These are phyloP conservation scores for Struthio camelus DNA, from an alignment of 2,113 vertebrate genomes.

Conservation along the genomic window DNA sequence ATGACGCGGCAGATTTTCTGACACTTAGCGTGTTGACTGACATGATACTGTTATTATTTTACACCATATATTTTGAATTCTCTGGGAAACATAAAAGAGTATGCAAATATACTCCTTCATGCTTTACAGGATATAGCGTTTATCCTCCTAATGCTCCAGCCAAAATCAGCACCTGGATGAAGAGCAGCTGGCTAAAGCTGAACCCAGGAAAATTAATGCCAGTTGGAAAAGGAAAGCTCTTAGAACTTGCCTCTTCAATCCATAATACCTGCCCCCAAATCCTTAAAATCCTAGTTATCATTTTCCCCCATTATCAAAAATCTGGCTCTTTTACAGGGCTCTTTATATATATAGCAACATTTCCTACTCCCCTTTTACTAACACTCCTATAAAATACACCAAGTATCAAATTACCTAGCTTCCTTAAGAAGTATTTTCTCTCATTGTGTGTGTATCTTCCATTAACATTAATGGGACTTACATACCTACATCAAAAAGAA, in stretches of 20 bases:
- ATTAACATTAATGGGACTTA: background rate
- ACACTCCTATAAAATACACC: background rate
- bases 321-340: conserved; percentile 35
- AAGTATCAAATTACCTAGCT: background rate
- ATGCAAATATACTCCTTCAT: conserved; percentile 68
- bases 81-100: conserved; percentile 61
- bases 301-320: conserved; percentile 27
- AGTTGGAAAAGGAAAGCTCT: conserved; percentile 49
- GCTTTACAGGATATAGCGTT: conserved; percentile 57
- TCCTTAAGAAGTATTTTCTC: background rate
- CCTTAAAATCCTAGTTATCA: conserved; percentile 36
- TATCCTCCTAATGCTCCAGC: conserved; percentile 46
- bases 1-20: conserved; percentile 61
- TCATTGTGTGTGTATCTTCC: background rate
- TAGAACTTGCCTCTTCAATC: conserved; percentile 50
- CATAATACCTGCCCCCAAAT: conserved; percentile 42
- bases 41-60: conserved; percentile 47
- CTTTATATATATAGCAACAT: background rate
- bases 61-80: conserved; percentile 56
- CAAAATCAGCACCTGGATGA: conserved; percentile 69
- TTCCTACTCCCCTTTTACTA: background rate
- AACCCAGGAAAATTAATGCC: conserved; percentile 54
- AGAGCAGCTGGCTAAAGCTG: conserved; percentile 61
- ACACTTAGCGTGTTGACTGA: conserved; percentile 58
- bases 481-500: background rate